Evolutionary conservation across 2,113 vertebrate genomes (phyloP), one percentile per base, ranked within the genome.

Genomic region (Bagarius yarrelli): DNA sequence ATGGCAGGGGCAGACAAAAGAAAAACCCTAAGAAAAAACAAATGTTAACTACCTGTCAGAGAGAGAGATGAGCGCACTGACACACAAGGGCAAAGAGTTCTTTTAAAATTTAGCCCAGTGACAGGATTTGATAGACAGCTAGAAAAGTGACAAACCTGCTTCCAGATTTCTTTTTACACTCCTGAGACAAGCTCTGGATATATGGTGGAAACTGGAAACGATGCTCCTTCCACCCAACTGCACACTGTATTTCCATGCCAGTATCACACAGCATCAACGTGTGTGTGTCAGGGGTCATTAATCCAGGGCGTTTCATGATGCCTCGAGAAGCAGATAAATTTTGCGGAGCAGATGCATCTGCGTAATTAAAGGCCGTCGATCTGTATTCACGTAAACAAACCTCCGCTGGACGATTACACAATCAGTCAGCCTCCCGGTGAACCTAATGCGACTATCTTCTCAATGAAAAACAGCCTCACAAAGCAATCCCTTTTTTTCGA

Each of bases 41-140:
- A 73, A 19, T 13, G 56, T 52, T 83, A 78, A 80, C 71, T 59
- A 60, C 61, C 66, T 5, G 77, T 80, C 59, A 80, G 64, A 77
- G 66, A 27, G 79, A 55, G 50, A 47, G 67, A 69, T 70, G 66
- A 60, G 32, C 27, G 55, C 60, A 81, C 70, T 81, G 81, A 67
- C 61, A 78, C 57, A 78, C 55, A 57, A 76, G 84, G 81, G 73
- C 81, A 85, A 77, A 67, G 64, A 56, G 40, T 60, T 67, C 8
- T 60, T 83, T 85, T 83, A 78, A 78, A 78, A 85, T 85, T 56
- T 74, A 81, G 59, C 66, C 52, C 19, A 8, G 73, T 55, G 76
- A 75, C 80, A 57, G 74, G 40, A 19, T 81, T 72, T 85, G 84
- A 85, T 83, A 21, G 84, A 85, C 84, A 74, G 73, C 59, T 85